Conservation (phyloP, 2,113 vertebrate genomes). For the Engraulis encrasicolus region DNA sequence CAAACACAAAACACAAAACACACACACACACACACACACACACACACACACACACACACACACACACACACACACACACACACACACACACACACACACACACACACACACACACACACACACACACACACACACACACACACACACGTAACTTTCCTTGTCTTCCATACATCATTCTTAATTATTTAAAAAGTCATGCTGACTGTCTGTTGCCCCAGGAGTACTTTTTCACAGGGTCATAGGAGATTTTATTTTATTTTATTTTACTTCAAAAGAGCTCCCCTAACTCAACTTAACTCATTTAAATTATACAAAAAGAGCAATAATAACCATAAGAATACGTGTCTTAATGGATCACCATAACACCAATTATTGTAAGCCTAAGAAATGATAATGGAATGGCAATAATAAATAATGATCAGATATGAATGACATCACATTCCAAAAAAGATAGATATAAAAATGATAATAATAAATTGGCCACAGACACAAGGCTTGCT, state of each 20-base stretch:
- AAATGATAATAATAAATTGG: not conserved
- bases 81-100: not conserved
- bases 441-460: slow-evolving; percentile 4
- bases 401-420: slow-evolving; percentile 73
- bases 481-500: slow-evolving; percentile 37
- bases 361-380: slow-evolving; percentile 72
- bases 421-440: slow-evolving; percentile 60
- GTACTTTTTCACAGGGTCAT: slow-evolving; percentile 62
- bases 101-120: not conserved
- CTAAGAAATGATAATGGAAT: slow-evolving; percentile 66
- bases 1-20: too few relatives aligned
- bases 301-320: slow-evolving; percentile 55
- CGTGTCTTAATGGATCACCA: slow-evolving; percentile 59
- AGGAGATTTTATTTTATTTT: slow-evolving; percentile 40
- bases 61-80: not conserved
- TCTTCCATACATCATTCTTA: not conserved
- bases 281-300: slow-evolving; percentile 59
- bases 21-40: too few relatives aligned
- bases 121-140: slow-evolving; percentile 3
- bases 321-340: slow-evolving; percentile 70
- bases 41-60: not conserved
- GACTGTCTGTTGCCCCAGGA: slow-evolving; percentile 12
- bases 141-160: not conserved
- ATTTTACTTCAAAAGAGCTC: slow-evolving; percentile 45
- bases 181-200: not conserved